These are phyloP conservation scores for Neocrepidodera transversa DNA, from an alignment of 2,888 invertebrate genomes.

Conservation along the genomic window DNA sequence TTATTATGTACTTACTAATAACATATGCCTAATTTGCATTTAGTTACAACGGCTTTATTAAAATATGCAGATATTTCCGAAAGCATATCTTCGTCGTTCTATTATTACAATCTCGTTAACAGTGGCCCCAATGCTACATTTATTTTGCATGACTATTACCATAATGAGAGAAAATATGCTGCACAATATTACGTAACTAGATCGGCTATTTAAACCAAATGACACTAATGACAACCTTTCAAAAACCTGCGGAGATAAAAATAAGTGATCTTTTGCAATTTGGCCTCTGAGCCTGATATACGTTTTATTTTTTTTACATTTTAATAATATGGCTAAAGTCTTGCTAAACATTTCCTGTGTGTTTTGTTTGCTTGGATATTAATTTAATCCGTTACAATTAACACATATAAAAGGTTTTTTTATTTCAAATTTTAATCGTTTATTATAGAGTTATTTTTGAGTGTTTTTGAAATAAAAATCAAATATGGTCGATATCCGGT, in stretches of 20 bases:
- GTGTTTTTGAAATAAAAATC: too few species aligned
- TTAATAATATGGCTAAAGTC: neutral
- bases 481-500: too few species aligned
- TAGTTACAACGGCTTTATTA: too few species aligned
- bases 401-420: too few species aligned
- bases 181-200: slow-evolving; percentile 2
- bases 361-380: too few species aligned
- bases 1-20: too few species aligned
- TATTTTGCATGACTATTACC: slow-evolving; percentile 8
- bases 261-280: slow-evolving; percentile 6
- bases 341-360: slow-evolving; percentile 5
- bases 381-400: too few species aligned
- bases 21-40: too few species aligned
- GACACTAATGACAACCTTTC: slow-evolving; percentile 14
- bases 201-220: slow-evolving; percentile 1
- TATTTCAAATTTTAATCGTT: too few species aligned
- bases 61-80: slow-evolving; percentile 7
- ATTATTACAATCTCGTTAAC: neutral
- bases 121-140: neutral
- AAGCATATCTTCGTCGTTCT: neutral
- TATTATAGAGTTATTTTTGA: too few species aligned
- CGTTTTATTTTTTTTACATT: slow-evolving; percentile 1
- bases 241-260: neutral
- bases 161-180: slow-evolving; percentile 15
- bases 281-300: slow-evolving; percentile 7